Evolutionary conservation across 2,888 invertebrate genomes (phyloP), one percentile per base, ranked within the genome.

Genomic region (Crocallis elinguaria): DNA sequence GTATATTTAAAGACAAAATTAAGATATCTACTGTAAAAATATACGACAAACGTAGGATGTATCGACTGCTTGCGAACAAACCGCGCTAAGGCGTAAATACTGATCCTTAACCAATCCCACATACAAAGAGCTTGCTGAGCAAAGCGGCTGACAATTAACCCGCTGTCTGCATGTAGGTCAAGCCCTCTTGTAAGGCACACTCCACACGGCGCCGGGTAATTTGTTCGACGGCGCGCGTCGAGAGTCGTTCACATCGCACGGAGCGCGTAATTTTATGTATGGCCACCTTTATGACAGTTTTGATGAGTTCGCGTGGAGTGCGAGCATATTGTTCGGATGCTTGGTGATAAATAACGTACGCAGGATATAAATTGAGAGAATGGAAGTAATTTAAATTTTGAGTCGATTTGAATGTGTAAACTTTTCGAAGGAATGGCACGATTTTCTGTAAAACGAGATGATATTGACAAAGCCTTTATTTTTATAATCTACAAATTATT

Each of bases 81-180:
- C 35, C 36, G 5, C 44, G 30, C 41, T 45, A 42, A 35, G 17
- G 35, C 25, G 43, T 43, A 43, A 42, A 50, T 41, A 55, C 19
- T 49, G 37, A 41, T 50, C 50, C 41, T 41, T 16, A 21, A 36
- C 36, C 45, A 50, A 49, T 57, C 43, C 21, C 36, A 30, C 35
- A 12, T 32, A 45, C 41, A 42, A 50, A 49, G 44, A 35, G 38
- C 12, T 42, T 12, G 27, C 38, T 9, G 17, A 27, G 41, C 41
- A 49, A 41, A 45, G 41, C 49, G 27, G 69, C 60, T 60, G 60
- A 74, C 79, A 79, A 79, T 79, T 75, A 79, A 71, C 69, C 64
- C 67, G 65, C 63, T 55, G 60, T 49, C 62, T 48, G 59, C 53
- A 81, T 73, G 64, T 78, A 67, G 85, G 84, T 86, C 85, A 80